Base-by-base conservation (phyloP, 2,888 invertebrate genomes). In the Rhabditoides inermis region DNA sequence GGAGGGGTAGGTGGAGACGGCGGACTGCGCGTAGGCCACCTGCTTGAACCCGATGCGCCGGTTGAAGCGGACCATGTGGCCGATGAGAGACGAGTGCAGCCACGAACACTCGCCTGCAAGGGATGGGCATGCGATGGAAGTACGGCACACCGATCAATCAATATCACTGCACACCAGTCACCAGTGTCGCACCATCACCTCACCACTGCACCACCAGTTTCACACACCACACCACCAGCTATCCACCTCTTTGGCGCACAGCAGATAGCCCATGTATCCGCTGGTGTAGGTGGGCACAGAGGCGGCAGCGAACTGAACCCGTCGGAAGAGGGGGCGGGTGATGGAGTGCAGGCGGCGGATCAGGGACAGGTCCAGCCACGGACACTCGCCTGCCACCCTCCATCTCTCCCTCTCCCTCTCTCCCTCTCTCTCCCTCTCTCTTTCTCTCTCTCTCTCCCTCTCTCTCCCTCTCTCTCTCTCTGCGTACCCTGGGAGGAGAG, bases 231-330 rank as follows among this genome's bases (percentile, higher is more conserved):
- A 23, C 45, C 20, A 12, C 3, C 20, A 41, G 15, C 39, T 7
- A 10, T 84, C 83, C 40, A 78, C 76, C 70, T 86, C 84, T 39
- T 86, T 80, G 49, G 87, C 85, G 22, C 88, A 94, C 28, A 95
- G 82, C 1, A 92, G 83, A 76, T 90, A 92, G 0, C 95, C 94
- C 66, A 95, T 95, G 78, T 90, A 88, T 0, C 95, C 95, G 27
- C 89, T 87, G 0, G 95, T 94, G 78, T 95, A 95, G 0, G 91
- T 90, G 0, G 95, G 92, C 1, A 92, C 89, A 7, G 86, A 85
- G 0, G 87, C 84, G 49, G 84, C 82, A 0, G 86, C 89, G 76
- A 90, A 94, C 1, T 83, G 82, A 0, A 86, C 86, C 0, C 82
- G 82, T 0, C 86, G 83, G 76, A 90, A 95, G 59, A 88, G 83